A percentile compares a stretch with the other conserved stretches of the same genome.
phyloP scores from a whole-genome alignment of 2,888 invertebrate genomes.

The Drosophila eohydei region DNA sequence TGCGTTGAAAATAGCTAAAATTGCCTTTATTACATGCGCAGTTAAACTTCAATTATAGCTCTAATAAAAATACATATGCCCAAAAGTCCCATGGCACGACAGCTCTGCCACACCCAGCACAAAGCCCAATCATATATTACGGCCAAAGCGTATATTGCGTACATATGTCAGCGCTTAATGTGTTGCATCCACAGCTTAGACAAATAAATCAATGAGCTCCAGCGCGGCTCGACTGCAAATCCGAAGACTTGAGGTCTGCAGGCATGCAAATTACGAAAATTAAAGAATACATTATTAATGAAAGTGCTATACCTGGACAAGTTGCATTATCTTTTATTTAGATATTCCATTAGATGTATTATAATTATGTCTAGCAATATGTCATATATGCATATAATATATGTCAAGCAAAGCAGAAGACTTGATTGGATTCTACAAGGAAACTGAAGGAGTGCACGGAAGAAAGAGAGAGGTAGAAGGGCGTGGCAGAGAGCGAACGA shows the following conservation, averaged over 20 bases:
- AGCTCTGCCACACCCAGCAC: constrained; percentile 19
- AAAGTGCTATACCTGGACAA: neutral
- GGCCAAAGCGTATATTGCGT: neutral
- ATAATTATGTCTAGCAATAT: neutral
- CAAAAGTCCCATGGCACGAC: constrained; percentile 33
- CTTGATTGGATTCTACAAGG: no score
- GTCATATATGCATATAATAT: no score
- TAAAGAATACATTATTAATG: neutral
- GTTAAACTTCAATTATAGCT: constrained; percentile 80
- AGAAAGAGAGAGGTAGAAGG: no score
- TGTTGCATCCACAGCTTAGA: neutral
- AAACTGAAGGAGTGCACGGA: no score
- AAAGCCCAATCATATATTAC: constrained; percentile 11
- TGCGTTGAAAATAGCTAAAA: constrained; percentile 80
- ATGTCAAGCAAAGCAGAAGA: no score
- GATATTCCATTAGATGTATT: neutral
- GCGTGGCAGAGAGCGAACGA: no score
- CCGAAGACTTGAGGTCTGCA: neutral
- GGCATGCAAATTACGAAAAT: neutral
- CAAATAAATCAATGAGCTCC: constrained; percentile 10
- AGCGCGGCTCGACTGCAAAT: neutral
- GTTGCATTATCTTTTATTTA: neutral
- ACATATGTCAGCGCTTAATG: constrained; percentile 8
- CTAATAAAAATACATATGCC: constrained; percentile 69
- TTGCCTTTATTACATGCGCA: constrained; percentile 82